Evolutionary conservation across 2,113 vertebrate species (phyloP), one percentile per base, ranked within the genome.

Genomic region (Alouatta palliata): DNA sequence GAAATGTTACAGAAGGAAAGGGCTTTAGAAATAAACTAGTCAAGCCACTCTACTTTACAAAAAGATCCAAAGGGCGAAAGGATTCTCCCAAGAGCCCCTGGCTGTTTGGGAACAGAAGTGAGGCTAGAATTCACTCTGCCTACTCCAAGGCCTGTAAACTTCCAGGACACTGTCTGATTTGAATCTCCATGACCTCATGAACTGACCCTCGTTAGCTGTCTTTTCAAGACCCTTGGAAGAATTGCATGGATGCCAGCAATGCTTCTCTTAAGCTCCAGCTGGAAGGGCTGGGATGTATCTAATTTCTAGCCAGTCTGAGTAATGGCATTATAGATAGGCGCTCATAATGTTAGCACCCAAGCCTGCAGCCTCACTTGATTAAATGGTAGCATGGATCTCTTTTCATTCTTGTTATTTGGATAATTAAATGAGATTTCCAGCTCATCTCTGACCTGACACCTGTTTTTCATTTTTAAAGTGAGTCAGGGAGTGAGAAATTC

Each of bases 261-360:
- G 93, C 82, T 77, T 32, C 73, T 23, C 32, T 16, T 84, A 93
- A 96, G 92, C 94, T 84, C 70, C 56, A 40, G 79, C 84, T 95
- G 96, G 95, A 93, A 84, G 90, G 79, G 47, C 37, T 52, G 49
- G 49, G 45, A 68, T 27, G 87, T 87, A 85, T 97, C 94, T 96
- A 9, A 84, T 98, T 96, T 96, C 96, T 25, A 75, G 45, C 56
- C 66, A 77, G 87, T 52, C 76, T 92, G 82, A 96, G 81, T 88
- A 87, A 96, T 87, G n/a, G 92, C 89, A 54, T 94, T 86, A 95
- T n/a, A 96, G 79, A 81, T 20, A 96, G 86, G 87, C 83, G 40
- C 94, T 85, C 91, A 87, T 95, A 90, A 95, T 80, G 49, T 94
- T 97, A 88, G 93, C 93, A 66, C 95, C 96, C 87, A 96, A 71